These are phyloP conservation scores for Hesperophylax magnus DNA, from an alignment of 1,140 invertebrate species.

Conservation along the genomic window DNA sequence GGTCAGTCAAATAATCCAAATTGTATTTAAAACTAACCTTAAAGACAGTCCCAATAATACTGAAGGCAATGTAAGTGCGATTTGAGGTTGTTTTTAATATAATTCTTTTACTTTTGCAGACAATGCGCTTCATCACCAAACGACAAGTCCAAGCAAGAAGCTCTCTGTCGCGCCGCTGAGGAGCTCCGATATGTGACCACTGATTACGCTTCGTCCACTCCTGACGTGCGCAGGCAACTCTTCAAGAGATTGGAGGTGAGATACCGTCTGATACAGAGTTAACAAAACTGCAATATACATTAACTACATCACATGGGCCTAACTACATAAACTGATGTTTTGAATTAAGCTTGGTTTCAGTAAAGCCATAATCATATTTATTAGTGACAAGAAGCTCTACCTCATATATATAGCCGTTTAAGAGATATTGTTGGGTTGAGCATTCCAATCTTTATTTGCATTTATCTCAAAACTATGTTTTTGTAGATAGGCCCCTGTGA, in stretches of 20 bases:
- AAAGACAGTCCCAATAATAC: neutral
- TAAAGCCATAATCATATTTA: no score
- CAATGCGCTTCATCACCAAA: slow-evolving; percentile 66
- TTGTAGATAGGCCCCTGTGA: no score
- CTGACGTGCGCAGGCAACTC: slow-evolving; percentile 51
- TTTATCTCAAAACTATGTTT: no score
- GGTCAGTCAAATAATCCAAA: slow-evolving; percentile 62
- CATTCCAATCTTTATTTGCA: no score
- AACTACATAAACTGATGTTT: no score
- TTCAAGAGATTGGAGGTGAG: slow-evolving; percentile 46
- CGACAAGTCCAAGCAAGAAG: slow-evolving; percentile 86
- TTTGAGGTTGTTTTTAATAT: slow-evolving; percentile 1
- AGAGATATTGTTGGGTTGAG: no score
- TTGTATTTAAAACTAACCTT: no score
- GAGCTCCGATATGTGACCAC: slow-evolving; percentile 92
- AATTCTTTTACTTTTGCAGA: slow-evolving; percentile 43
- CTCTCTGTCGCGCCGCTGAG: slow-evolving; percentile 89
- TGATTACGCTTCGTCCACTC: slow-evolving; percentile 68
- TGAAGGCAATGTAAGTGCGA: neutral
- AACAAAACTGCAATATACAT: no score
- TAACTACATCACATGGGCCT: no score
- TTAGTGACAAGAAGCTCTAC: no score
- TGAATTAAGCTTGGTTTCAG: no score
- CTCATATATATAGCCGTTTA: no score
- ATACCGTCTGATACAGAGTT: neutral